Evolutionary conservation across 1,140 invertebrate genomes (phyloP).

Genomic region (Formica selysi): DNA sequence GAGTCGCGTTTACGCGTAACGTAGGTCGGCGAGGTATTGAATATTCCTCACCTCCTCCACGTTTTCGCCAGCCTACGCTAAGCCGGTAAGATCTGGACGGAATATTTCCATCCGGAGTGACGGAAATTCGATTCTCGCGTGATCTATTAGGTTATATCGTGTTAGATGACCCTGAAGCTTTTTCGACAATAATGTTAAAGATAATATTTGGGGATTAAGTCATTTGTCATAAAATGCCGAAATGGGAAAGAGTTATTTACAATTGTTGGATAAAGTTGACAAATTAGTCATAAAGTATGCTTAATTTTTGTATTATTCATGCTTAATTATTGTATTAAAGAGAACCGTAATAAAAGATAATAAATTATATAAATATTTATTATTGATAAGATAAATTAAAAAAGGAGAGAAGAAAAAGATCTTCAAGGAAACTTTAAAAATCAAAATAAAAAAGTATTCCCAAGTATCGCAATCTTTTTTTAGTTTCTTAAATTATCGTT

Average conservation of each 20-base stretch:
- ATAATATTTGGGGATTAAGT: background rate
- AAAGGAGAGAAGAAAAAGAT: too few species aligned
- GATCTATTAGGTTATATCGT: background rate
- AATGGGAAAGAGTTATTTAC: background rate
- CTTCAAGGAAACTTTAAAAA: too few species aligned
- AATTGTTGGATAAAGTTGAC: background rate
- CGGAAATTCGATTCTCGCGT: conserved; percentile 10
- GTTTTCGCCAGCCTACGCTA: conserved; percentile 27
- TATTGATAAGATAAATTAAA: too few species aligned
- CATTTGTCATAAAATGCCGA: background rate
- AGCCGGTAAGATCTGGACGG: conserved; percentile 41
- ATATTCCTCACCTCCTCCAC: conserved; percentile 50
- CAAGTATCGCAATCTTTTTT: too few species aligned
- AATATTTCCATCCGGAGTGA: conserved; percentile 31
- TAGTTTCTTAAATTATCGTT: background rate
- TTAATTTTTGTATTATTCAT: too few species aligned
- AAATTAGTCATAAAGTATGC: background rate
- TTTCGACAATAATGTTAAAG: background rate
- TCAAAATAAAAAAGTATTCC: too few species aligned
- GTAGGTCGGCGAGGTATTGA: conserved; percentile 63
- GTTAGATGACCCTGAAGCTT: background rate
- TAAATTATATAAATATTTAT: too few species aligned
- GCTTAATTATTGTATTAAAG: background rate
- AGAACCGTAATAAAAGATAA: background rate
- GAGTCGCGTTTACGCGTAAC: conserved; percentile 61